Evolutionary conservation across 30 jellyfish, hydroid and myxozoan species (phyloP).

Genomic region (Clytia hemisphaerica): DNA sequence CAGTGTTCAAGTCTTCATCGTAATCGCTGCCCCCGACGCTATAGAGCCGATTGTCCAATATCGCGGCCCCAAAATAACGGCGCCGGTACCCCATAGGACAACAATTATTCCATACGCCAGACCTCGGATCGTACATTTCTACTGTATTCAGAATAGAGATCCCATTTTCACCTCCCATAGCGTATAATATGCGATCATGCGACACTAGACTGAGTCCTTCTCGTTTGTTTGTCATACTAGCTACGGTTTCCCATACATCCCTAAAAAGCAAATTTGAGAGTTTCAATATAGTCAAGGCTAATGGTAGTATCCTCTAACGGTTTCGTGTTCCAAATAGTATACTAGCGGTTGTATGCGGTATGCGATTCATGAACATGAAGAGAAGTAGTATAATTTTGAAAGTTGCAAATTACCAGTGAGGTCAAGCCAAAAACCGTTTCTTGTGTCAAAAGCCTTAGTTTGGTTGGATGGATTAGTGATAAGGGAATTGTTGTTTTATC

Average conservation of each 20-base stretch:
- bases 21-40: conserved; percentile 63
- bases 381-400: no score
- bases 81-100: conserved; percentile 65
- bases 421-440: no score
- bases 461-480: no score
- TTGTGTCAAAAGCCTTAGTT: no score
- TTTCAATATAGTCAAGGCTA: background rate
- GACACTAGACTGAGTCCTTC: conserved; percentile 60
- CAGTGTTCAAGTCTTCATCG: conserved; percentile 49
- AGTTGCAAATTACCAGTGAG: no score
- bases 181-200: conserved; percentile 45
- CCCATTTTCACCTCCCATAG: conserved; percentile 77
- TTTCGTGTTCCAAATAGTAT: no score
- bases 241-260: conserved; percentile 52
- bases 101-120: conserved; percentile 57
- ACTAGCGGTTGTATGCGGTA: no score
- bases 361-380: no score
- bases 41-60: conserved; percentile 34
- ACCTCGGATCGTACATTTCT: conserved; percentile 61
- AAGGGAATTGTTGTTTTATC: no score
- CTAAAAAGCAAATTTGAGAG: no score
- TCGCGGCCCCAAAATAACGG: conserved; percentile 60
- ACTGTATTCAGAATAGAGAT: conserved; percentile 58
- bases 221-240: conserved; percentile 50
- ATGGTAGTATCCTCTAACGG: no score